These are phyloP conservation scores for Crotalus horridus DNA, from an alignment of 2,113 vertebrate species.

Conservation along the genomic window DNA sequence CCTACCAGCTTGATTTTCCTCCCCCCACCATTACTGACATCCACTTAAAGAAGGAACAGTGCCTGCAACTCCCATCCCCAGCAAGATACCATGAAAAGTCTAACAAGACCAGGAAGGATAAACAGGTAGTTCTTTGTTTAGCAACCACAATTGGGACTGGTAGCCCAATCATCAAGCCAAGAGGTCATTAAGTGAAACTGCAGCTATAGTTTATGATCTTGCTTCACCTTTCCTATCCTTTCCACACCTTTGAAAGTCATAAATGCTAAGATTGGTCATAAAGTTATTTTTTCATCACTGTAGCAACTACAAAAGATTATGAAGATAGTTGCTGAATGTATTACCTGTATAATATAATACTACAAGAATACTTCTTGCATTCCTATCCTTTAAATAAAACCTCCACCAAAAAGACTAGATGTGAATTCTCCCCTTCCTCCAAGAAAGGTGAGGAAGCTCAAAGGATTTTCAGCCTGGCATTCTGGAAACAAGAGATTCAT, in stretches of 20 bases:
- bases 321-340: neutral
- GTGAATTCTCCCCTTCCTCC: neutral
- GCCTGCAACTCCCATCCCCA: neutral
- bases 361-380: neutral
- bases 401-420: neutral
- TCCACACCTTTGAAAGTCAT: neutral
- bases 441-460: neutral
- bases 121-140: neutral
- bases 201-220: neutral
- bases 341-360: neutral
- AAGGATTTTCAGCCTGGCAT: neutral
- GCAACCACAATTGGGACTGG: neutral
- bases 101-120: neutral
- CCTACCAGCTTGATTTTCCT: neutral
- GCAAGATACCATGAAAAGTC: neutral
- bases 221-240: neutral
- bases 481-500: neutral
- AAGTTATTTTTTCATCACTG: neutral
- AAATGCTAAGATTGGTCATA: neutral
- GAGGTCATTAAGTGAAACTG: neutral
- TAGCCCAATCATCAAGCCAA: neutral
- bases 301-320: neutral
- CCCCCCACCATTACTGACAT: neutral
- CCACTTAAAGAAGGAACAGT: neutral
- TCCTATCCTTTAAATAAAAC: neutral